phyloP scores from a whole-genome alignment of 2,113 vertebrate species.

The Rutilus rutilus region DNA sequence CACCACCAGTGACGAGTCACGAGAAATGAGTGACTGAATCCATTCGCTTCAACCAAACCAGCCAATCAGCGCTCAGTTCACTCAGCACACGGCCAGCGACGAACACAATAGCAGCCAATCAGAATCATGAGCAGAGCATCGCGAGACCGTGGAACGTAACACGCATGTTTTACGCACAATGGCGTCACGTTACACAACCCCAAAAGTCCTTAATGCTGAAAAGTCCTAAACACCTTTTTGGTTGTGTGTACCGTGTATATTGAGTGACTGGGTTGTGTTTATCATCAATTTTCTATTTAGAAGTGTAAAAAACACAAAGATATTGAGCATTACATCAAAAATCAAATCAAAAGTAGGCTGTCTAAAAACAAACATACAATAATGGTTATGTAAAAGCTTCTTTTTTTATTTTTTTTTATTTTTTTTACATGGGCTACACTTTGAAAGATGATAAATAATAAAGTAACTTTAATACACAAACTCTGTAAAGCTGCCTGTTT shows the following conservation, averaged over 20 bases:
- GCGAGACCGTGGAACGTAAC: constrained; percentile 43
- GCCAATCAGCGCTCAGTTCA: neutral
- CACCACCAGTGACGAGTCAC: constrained; percentile 62
- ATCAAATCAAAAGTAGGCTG: neutral
- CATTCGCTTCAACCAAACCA: neutral
- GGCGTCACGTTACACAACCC: neutral
- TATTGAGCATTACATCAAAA: neutral
- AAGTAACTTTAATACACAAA: too few species aligned
- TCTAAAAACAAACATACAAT: neutral
- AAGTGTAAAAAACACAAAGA: neutral
- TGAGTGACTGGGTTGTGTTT: neutral
- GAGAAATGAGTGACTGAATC: constrained; percentile 59
- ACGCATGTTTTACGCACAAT: neutral
- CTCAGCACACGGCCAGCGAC: neutral
- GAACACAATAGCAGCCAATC: constrained; percentile 58
- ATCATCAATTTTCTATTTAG: neutral
- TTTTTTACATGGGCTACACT: neutral
- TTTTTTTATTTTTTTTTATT: too few species aligned
- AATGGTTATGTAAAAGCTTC: neutral
- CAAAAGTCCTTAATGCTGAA: neutral
- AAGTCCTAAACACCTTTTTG: neutral
- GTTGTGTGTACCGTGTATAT: neutral
- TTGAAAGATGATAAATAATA: neutral
- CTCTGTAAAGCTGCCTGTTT: neutral
- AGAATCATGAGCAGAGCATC: constrained; percentile 56